phyloP scores from a whole-genome alignment of 1,140 invertebrate species.

The Gonioctena quinquepunctata region DNA sequence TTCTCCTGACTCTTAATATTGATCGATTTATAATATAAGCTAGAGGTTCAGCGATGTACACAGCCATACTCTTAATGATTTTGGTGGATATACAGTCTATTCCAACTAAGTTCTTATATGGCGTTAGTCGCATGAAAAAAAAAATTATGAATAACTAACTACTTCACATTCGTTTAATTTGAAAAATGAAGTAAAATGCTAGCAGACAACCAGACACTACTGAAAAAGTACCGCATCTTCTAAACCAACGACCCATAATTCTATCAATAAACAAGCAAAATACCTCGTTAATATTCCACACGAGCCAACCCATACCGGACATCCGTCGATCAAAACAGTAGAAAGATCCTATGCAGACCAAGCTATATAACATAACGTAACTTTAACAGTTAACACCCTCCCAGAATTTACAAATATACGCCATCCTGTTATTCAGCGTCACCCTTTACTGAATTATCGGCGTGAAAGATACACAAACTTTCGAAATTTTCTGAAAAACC shows the following conservation, averaged over 20 bases:
- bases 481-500: background rate
- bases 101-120: too few species aligned
- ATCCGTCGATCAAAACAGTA: slow-evolving; percentile 23
- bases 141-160: too few species aligned
- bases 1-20: too few species aligned
- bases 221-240: background rate
- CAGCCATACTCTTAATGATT: too few species aligned
- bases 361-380: background rate
- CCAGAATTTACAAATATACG: slow-evolving; percentile 19
- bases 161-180: too few species aligned
- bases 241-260: background rate
- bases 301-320: slow-evolving; percentile 23
- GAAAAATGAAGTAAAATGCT: too few species aligned
- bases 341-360: slow-evolving; percentile 26
- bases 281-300: slow-evolving; percentile 27
- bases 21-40: too few species aligned
- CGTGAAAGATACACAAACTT: background rate
- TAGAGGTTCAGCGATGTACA: too few species aligned
- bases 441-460: background rate
- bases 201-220: too few species aligned
- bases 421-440: slow-evolving; percentile 10
- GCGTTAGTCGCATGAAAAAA: too few species aligned
- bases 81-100: too few species aligned
- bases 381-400: slow-evolving; percentile 11
- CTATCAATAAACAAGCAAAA: background rate